Evolutionary conservation across 1,140 invertebrate genomes (phyloP).

Genomic region (Pygmarrhopalites habei): DNA sequence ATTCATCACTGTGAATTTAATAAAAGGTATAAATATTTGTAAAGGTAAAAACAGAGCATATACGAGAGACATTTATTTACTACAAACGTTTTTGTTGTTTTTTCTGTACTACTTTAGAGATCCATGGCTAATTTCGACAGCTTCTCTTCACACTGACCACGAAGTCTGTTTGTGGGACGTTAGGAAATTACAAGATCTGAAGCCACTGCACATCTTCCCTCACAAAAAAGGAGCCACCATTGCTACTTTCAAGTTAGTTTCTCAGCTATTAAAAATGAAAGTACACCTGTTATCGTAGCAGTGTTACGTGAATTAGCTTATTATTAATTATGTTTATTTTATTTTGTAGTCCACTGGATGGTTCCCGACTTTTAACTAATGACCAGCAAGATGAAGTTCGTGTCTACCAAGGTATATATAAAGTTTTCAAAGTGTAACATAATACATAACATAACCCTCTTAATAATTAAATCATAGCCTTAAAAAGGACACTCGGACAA

Average conservation of each 20-base stretch:
- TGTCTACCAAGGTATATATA: conserved; percentile 34
- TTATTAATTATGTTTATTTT: no score
- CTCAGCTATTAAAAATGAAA: neutral
- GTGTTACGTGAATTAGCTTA: neutral
- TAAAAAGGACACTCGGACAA: no score
- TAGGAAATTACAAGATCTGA: conserved; percentile 18
- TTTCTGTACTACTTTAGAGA: conserved; percentile 12
- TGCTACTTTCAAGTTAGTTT: conserved; percentile 26
- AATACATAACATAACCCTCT: no score
- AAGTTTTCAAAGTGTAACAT: no score
- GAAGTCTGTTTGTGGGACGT: conserved; percentile 32
- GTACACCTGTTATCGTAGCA: neutral
- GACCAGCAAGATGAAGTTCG: conserved; percentile 33
- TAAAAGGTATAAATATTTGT: conserved; percentile 15
- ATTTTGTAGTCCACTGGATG: conserved; percentile 23
- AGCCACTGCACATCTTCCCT: conserved; percentile 2
- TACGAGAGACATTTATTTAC: neutral
- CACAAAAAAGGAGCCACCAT: conserved; percentile 24
- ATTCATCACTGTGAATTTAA: conserved; percentile 36
- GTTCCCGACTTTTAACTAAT: conserved; percentile 26
- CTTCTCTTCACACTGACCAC: conserved; percentile 1
- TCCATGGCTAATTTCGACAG: conserved; percentile 26
- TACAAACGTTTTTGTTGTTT: neutral
- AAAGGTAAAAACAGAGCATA: neutral
- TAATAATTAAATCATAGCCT: no score